phyloP scores from a whole-genome alignment of 92 coral and sea anemone genomes.

The Porites lobata region DNA sequence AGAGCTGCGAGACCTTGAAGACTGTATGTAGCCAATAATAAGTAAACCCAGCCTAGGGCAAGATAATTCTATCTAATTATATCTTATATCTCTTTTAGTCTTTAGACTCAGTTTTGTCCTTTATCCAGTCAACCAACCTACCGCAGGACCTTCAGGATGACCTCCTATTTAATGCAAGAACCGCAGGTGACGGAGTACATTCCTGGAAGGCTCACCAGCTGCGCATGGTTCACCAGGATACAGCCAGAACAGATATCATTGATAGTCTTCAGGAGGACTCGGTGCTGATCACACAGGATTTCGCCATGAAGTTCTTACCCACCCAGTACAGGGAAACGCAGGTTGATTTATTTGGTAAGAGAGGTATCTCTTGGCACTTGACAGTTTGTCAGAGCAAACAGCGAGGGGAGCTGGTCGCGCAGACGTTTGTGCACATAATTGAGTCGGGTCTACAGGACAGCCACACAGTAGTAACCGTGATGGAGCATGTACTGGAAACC shows the following conservation, averaged over 20 bases:
- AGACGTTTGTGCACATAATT: conserved; percentile 68
- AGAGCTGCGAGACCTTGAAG: conserved; percentile 49
- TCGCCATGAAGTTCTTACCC: conserved; percentile 69
- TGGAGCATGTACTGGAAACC: conserved; percentile 62
- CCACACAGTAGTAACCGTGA: conserved; percentile 53
- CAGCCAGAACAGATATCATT: conserved; percentile 45
- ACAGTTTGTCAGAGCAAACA: conserved; percentile 44
- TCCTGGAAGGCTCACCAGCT: conserved; percentile 49
- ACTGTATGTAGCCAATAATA: conserved; percentile 6
- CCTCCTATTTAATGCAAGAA: conserved; percentile 39
- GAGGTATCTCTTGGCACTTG: conserved; percentile 71
- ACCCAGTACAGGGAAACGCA: conserved; percentile 52
- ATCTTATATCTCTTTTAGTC: conserved; percentile 3
- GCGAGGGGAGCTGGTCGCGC: conserved; percentile 39
- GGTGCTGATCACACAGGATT: conserved; percentile 48
- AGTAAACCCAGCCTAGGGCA: background rate
- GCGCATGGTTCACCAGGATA: conserved; percentile 54
- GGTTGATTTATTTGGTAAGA: conserved; percentile 63
- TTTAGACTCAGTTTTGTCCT: conserved; percentile 35
- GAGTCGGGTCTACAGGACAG: conserved; percentile 67
- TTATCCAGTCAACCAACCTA: conserved; percentile 33
- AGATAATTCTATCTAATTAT: background rate
- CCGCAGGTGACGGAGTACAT: conserved; percentile 44
- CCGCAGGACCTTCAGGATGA: conserved; percentile 48
- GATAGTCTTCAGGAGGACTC: conserved; percentile 37